Evolutionary conservation across 2,797 vertebrate genomes (phyloP), one percentile per base, ranked within the genome.

Genomic region (Bufotes viridis): DNA sequence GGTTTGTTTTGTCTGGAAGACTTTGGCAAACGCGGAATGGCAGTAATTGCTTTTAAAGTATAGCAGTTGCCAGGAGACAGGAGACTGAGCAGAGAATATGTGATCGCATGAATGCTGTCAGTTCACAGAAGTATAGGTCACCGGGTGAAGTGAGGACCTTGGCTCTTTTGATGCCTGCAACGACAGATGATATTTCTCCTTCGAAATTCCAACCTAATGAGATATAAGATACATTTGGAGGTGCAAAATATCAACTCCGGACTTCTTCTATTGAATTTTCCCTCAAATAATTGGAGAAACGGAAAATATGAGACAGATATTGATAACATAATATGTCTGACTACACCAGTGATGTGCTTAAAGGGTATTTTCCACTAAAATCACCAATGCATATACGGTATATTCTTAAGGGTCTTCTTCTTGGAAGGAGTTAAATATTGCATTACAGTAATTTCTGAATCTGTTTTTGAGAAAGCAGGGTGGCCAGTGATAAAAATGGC

Each of bases 61-160:
- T 34, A 69, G 26, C 65, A 7, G 88, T 89, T 89, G 83, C 88
- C 84, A 86, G 61, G 88, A 89, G 83, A 89, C 88, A 1, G 63
- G n/a, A 61, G 75, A 72, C 61, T 12, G 42, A 79, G 78, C 70
- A 18, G 22, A 76, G 83, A 82, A 88, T 67, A 82, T 81, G 78
- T 82, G 88, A 81, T 75, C 9, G 12, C 76, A 57, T 51, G 51
- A 76, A 65, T 12, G 72, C 10, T 76, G 78, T 81, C 70, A 82
- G 69, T 78, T 81, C 76, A 29, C 57, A 53, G 67, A 72, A 70
- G 78, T 86, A 78, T 58, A 69, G 84, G 88, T 89, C 88, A 82
- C 13, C 13, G 67, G 70, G 67, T 89, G 88, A 86, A 60, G 57
- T 57, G 29, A 42, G n/a, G 78, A 57, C 69, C 57, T 34, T 24